Evolutionary conservation across 2,797 vertebrate genomes (phyloP).

Genomic region (Amblyraja radiata): DNA sequence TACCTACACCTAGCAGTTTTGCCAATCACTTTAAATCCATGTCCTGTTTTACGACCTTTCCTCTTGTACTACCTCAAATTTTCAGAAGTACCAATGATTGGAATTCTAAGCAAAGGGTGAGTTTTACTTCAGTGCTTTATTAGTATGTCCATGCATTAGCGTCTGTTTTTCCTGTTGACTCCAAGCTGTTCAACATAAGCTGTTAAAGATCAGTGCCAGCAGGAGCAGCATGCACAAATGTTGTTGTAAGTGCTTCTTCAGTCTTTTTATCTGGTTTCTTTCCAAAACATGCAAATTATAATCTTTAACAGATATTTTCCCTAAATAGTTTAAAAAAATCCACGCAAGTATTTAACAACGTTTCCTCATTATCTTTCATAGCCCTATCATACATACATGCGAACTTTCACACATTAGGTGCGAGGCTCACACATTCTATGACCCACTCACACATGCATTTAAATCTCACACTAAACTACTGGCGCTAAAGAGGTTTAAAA

Average conservation of each 20-base stretch:
- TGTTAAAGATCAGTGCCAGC: constrained; percentile 13
- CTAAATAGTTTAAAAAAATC: constrained; percentile 10
- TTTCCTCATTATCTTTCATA: not conserved
- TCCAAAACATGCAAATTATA: constrained; percentile 10
- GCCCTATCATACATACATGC: constrained; percentile 3
- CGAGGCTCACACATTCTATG: constrained; percentile 7
- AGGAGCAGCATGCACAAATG: not conserved
- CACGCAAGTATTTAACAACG: not conserved
- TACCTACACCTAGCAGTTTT: too few species aligned
- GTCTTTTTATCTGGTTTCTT: not conserved
- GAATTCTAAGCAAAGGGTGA: not conserved
- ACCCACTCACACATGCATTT: constrained; percentile 10
- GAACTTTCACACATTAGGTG: not conserved
- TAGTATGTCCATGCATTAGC: constrained; percentile 1
- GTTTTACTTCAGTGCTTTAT: not conserved
- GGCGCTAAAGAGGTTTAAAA: constrained; percentile 13
- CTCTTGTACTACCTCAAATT: too few species aligned
- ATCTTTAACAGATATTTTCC: not conserved
- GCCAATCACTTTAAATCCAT: too few species aligned
- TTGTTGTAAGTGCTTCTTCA: not conserved
- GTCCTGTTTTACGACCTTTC: too few species aligned
- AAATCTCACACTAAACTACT: constrained; percentile 22
- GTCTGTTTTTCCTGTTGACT: constrained; percentile 15
- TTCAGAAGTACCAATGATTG: not conserved
- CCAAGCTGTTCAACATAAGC: constrained; percentile 28